phyloP scores from a whole-genome alignment of 2,797 vertebrate genomes.

The Gadopsis marmoratus region DNA sequence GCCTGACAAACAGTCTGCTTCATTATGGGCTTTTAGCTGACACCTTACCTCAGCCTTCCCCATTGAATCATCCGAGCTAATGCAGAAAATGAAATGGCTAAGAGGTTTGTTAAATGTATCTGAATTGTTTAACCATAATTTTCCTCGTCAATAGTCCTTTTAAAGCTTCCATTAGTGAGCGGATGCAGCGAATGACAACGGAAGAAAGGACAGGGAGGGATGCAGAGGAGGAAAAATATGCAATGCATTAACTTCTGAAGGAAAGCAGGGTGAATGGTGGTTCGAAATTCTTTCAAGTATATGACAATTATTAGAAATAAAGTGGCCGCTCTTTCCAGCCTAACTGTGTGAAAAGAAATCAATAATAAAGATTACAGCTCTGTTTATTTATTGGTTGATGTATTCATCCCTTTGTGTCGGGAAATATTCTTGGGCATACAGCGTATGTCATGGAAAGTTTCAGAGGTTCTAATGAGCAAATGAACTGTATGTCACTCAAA shows the following conservation, averaged over 20 bases:
- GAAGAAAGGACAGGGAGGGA: constrained; percentile 45
- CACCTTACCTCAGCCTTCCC: constrained; percentile 63
- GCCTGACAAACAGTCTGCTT: constrained; percentile 67
- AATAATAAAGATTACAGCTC: not conserved
- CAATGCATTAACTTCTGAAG: constrained; percentile 39
- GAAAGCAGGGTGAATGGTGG: constrained; percentile 15
- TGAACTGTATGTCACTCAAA: not conserved
- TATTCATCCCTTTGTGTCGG: not conserved
- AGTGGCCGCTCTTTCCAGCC: constrained; percentile 7
- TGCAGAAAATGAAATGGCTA: constrained; percentile 64
- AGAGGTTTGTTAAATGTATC: constrained; percentile 73
- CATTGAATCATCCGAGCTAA: constrained; percentile 68
- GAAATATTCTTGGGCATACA: not conserved
- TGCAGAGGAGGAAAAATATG: constrained; percentile 35
- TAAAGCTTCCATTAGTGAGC: constrained; percentile 67
- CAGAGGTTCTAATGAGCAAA: not conserved
- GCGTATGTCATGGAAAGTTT: not conserved
- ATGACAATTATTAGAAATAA: constrained; percentile 21
- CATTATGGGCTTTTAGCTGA: constrained; percentile 78
- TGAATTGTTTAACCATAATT: constrained; percentile 68
- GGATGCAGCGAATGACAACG: constrained; percentile 53
- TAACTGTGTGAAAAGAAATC: constrained; percentile 10
- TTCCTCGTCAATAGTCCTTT: constrained; percentile 62
- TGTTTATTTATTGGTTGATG: not conserved
- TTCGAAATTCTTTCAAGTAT: constrained; percentile 28